phyloP scores from a whole-genome alignment of 2,888 invertebrate species.

The Acanthosepion pharaonis region DNA sequence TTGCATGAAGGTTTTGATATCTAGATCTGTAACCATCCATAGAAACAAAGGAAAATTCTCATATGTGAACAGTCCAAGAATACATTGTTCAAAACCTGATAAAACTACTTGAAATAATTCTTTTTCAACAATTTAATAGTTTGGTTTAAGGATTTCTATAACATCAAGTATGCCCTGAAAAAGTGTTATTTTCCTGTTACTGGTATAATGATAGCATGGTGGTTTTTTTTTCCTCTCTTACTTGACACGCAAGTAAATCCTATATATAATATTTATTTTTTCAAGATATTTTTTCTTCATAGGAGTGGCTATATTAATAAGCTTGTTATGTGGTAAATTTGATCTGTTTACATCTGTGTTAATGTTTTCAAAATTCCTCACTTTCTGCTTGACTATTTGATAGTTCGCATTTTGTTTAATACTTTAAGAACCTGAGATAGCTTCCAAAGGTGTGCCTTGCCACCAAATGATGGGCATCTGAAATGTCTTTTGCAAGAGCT shows the following conservation, averaged over 20 bases:
- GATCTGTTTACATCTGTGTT: constrained; percentile 8
- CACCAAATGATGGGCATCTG: background rate
- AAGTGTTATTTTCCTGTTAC: no score
- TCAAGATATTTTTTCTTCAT: background rate
- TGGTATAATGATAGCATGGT: no score
- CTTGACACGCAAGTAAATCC: background rate
- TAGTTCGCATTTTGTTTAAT: background rate
- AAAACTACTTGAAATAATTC: no score
- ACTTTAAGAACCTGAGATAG: background rate
- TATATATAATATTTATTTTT: background rate
- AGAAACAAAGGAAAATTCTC: no score
- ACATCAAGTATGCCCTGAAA: no score
- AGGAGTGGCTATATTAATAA: background rate
- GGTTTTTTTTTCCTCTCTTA: background rate
- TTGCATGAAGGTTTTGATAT: no score
- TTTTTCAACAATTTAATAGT: no score
- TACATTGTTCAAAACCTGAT: no score
- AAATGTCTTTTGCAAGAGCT: background rate
- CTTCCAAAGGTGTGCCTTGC: background rate
- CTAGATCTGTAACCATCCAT: no score
- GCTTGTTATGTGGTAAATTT: background rate
- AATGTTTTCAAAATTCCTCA: background rate
- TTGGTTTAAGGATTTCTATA: no score
- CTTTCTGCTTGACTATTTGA: background rate
- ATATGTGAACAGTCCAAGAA: no score